Evolutionary conservation across 2,797 vertebrate species (phyloP).

Genomic region (Petrocephalus sullivani): DNA sequence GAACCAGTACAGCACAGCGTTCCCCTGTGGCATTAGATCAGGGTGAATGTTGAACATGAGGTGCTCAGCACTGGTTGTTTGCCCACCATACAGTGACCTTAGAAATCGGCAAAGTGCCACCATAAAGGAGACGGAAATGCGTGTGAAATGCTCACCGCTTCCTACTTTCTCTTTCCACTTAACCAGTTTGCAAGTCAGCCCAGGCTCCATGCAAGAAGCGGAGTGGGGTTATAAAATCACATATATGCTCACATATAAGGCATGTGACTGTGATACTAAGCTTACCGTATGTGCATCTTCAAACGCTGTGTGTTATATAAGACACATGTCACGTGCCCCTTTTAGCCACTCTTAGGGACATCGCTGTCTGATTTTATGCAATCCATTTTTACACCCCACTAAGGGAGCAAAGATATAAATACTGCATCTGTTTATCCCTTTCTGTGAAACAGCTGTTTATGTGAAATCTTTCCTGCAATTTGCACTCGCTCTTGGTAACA

Average conservation of each 20-base stretch:
- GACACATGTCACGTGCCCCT: not conserved
- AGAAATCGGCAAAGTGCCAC: not conserved
- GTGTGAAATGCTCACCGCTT: not conserved
- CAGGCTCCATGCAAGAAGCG: not conserved
- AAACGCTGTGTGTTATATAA: not conserved
- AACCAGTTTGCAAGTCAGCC: not conserved
- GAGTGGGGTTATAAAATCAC: not conserved
- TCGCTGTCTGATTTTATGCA: not conserved
- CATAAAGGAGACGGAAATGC: not conserved
- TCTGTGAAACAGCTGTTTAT: constrained; percentile 42
- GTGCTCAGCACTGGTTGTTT: not conserved
- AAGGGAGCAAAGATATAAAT: not conserved
- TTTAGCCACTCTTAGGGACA: not conserved
- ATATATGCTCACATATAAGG: not conserved
- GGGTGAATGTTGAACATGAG: not conserved
- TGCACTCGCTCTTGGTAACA: constrained; percentile 40
- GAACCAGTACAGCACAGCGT: no score
- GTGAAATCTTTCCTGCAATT: constrained; percentile 37
- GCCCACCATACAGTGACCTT: not conserved
- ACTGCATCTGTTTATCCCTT: not conserved
- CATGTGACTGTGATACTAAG: not conserved
- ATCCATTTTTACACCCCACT: not conserved
- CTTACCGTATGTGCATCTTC: not conserved
- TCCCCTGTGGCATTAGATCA: not conserved
- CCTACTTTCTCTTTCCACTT: not conserved